phyloP scores from a whole-genome alignment of 2,888 invertebrate genomes.

The Zonitis immaculata region DNA sequence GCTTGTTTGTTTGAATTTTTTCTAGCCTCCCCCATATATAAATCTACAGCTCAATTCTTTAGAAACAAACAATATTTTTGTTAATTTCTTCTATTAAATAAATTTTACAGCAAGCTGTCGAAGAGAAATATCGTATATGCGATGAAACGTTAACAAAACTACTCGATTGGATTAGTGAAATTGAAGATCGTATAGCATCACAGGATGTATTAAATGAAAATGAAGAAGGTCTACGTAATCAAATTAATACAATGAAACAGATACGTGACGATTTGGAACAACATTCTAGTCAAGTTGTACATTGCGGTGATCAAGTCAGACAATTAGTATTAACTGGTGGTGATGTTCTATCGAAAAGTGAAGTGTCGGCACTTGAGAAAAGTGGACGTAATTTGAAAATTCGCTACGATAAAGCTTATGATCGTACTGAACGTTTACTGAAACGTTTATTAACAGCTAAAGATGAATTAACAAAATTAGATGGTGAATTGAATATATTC shows the following conservation, averaged over 20 bases:
- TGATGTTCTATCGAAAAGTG: conserved; percentile 88
- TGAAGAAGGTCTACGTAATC: conserved; percentile 79
- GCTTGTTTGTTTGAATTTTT: conserved; percentile 21
- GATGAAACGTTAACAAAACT: conserved; percentile 81
- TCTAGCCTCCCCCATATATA: not conserved
- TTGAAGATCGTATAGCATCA: conserved; percentile 78
- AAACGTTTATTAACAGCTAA: conserved; percentile 71
- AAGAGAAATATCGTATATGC: conserved; percentile 89
- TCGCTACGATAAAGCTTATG: conserved; percentile 75
- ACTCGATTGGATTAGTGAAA: conserved; percentile 79
- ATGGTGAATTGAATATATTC: conserved; percentile 75
- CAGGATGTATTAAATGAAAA: conserved; percentile 85
- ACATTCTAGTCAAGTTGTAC: conserved; percentile 76
- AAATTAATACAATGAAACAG: conserved; percentile 85
- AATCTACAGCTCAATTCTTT: no score
- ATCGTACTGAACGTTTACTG: conserved; percentile 74
- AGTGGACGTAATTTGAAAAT: conserved; percentile 79
- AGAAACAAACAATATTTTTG: not conserved
- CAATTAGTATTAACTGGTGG: conserved; percentile 86
- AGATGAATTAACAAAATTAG: conserved; percentile 85
- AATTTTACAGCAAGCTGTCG: conserved; percentile 83
- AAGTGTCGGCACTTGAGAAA: conserved; percentile 81
- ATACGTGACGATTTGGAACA: conserved; percentile 86
- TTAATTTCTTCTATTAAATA: not conserved
- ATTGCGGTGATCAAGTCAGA: conserved; percentile 84